Evolutionary conservation across 2,888 invertebrate species (phyloP), one percentile per base, ranked within the genome.

Genomic region (Melipona beecheii): DNA sequence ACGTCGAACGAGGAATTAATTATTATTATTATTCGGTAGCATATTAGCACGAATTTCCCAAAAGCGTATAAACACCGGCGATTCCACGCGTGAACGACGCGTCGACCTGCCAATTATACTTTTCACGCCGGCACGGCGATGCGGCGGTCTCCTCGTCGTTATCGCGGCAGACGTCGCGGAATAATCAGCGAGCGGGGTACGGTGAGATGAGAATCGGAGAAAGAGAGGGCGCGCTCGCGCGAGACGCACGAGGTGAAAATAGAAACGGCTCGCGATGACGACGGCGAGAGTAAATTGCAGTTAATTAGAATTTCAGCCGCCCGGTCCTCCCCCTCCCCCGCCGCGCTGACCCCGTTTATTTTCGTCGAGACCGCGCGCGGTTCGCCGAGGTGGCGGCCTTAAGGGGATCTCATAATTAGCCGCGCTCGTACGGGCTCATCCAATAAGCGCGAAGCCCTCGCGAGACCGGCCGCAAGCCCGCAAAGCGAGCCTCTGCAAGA

Each of bases 331-430:
- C 3, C 31, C 3, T 31, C 43, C 1, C 43, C 43, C 43, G 9
- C 9, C 43, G 43, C 3, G 31, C 70, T 19, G 75, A 19, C 36
- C 78, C 68, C 79, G 85, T 85, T 64, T 86, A 86, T 86, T 86
- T 78, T 73, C 60, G 85, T 85, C 62, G 71, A 27, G 52, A 69
- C 60, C 66, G 70, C 70, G 66, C 71, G 77, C 66, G 69, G 83
- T 69, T 83, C 77, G 66, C 66, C 76, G 64, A 81, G 68, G 82
- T 78, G 78, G 68, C 76, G 64, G 85, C 74, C 74, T 87, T 91
- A 92, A 92, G 87, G 86, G 89, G 91, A 92, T 92, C 92, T 87
- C 77, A 86, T 90, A 92, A 92, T 92, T 92, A 92, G 87, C 84
- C 69, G 82, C 90, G 89, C 82, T 87, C 81, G 83, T 93, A 91